Evolutionary conservation across 37 sponge, comb jelly and placozoan genomes (phyloP), one percentile per base, ranked within the genome.

Genomic region (Spongia lamella): DNA sequence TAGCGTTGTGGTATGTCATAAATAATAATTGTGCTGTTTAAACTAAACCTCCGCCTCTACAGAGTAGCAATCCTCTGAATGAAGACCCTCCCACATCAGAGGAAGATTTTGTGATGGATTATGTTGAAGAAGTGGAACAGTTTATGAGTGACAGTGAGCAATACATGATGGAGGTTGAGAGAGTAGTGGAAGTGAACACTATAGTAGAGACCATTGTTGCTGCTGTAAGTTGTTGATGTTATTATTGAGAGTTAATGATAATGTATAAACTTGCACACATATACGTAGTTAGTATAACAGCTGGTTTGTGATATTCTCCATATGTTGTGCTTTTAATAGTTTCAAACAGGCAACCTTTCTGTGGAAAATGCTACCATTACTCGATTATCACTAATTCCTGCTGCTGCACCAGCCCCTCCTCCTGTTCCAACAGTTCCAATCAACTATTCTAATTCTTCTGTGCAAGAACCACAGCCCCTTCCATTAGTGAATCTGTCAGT

Each of bases 371-470:
- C 78, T 31, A 81, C 83, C 32, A 31, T 90, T 29, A 30, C 38
- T 38, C 75, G 75, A 21, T 19, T 86, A 20, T 35, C 72, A 2
- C 70, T 86, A 2, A 50, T 72, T 5, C 76, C 78, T 38, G 87
- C 92, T 2, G 26, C 32, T 1, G 70, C 80, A 29, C 83, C 86
- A 2, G 51, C 80, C n/a, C 72, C 80, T 52, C 83, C 86, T n/a
- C 27, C 66, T 35, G 40, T 65, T 20, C 92, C 92, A 3, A 67
- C 72, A 54, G 64, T 90, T 7, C 92, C 92, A 3, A 86, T 87
- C 5, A 62, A 47, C 35, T 79, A 51, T 31, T 34, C 68, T 19
- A 53, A 73, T 56, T 25, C 47, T 43, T 43, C 47, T 13, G 47
- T 43, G 47, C 47, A 43, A 43, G 47, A 22, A n/a, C 59, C 50